A percentile compares a stretch with the other conserved stretches of the same genome.
Conservation (phyloP, 2,888 invertebrate genomes). For the Lepidonotus clava region DNA sequence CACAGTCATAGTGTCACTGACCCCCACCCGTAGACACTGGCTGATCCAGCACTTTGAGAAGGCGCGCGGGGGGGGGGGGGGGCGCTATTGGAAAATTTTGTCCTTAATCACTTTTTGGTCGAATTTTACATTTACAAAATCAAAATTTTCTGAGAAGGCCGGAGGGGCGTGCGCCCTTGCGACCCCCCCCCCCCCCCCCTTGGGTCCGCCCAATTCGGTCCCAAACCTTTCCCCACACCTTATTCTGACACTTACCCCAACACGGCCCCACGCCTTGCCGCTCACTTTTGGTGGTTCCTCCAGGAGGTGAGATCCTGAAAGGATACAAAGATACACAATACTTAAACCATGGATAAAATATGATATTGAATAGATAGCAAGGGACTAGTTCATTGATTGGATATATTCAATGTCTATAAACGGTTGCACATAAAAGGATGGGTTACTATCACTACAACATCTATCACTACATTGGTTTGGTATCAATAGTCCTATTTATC, state of each 20-base stretch:
- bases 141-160: neutral
- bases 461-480: no score
- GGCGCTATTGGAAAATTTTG: neutral
- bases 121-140: neutral
- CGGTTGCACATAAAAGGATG: no score
- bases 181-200: neutral
- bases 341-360: no score
- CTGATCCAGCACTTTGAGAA: no score
- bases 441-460: no score
- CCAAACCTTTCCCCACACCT: neutral
- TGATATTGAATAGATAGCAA: no score
- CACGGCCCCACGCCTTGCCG: constrained; percentile 62
- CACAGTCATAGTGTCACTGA: no score
- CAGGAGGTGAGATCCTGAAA: constrained; percentile 58
- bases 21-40: no score
- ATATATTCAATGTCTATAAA: no score
- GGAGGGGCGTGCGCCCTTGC: neutral
- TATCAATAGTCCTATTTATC: no score
- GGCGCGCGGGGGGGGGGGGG: neutral
- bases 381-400: no score
- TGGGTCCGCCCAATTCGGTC: neutral
- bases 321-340: no score
- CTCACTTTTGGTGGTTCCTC: constrained; percentile 50
- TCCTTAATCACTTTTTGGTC: neutral
- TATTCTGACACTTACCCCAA: constrained; percentile 55